Percentiles rank a stretch among this genome's conserved stretches.
These are phyloP conservation scores for Smithornis capensis DNA, from an alignment of 2,113 vertebrate species.

Conservation along the genomic window DNA sequence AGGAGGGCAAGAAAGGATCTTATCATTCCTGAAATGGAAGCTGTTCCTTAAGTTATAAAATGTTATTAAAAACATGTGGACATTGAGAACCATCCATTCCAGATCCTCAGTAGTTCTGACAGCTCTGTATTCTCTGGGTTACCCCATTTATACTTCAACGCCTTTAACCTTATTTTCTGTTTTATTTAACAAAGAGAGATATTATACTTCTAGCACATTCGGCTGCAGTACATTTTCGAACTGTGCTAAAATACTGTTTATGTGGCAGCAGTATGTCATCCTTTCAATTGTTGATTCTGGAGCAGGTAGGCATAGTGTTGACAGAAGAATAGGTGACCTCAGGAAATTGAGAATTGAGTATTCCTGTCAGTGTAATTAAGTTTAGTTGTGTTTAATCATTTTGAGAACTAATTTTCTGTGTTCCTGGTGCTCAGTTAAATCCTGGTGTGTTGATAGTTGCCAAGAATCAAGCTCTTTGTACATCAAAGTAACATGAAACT, in stretches of 20 bases:
- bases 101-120: not conserved
- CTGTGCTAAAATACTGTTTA: constrained; percentile 40
- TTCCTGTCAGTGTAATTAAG: constrained; percentile 4
- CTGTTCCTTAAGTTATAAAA: not conserved
- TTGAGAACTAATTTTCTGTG: not conserved
- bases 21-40: not conserved
- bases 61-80: not conserved
- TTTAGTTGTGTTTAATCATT: constrained; percentile 27
- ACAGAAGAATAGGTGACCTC: constrained; percentile 42
- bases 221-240: not conserved
- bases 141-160: not conserved
- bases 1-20: not conserved
- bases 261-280: constrained; percentile 10
- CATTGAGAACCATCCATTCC: not conserved
- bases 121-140: not conserved
- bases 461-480: not conserved
- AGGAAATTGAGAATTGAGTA: constrained; percentile 21
- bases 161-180: not conserved
- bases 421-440: constrained; percentile 13
- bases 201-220: not conserved
- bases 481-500: not conserved
- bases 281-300: constrained; percentile 55
- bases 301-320: constrained; percentile 50
- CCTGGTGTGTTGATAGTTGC: not conserved
- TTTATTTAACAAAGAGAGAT: not conserved